Evolutionary conservation across 2,888 invertebrate species (phyloP), one percentile per base, ranked within the genome.

Genomic region (Hoplodrina blanda): DNA sequence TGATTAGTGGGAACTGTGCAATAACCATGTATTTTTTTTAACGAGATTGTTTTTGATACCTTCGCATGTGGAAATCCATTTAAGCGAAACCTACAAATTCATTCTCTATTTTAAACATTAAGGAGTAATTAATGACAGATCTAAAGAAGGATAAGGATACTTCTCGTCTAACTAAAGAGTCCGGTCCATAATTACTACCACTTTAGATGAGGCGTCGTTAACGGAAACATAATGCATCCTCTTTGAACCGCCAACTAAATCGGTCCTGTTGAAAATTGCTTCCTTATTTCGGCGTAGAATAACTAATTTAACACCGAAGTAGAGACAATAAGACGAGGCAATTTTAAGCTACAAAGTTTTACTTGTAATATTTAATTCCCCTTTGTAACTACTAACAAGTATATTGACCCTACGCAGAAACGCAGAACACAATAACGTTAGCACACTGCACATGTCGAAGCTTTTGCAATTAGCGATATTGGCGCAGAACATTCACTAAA

Each of bases 161-260:
- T 61, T 81, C 77, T 73, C 46, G 66, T 69, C 72, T 74, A 62
- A 66, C 72, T 74, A 60, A 66, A 71, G 64, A 75, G 78, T 56
- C 76, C 76, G 74, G 66, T 70, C 79, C 81, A 75, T 88, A 86
- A 87, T 86, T 84, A 89, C 83, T 82, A 83, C 85, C 84, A 87
- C 86, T 87, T 87, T 87, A 84, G 85, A 80, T 69, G 75, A 65
- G 76, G 79, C 72, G 82, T 84, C 88, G 86, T 88, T 89, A 90
- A 90, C 90, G 90, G 89, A 90, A 91, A 91, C 87, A 89, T 89
- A 88, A 91, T 85, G 87, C 87, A 90, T 91, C 91, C 91, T 90
- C 90, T 88, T 88, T 86, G 86, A 87, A 86, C 81, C 81, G 73
- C 64, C 77, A 85, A 85, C 91, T 88, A 91, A 91, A 89, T 91